A percentile compares a stretch with the other conserved stretches of the same genome.
Evolutionary conservation across 2,888 invertebrate genomes (phyloP).

Genomic region (Drosophila prostipennis): DNA sequence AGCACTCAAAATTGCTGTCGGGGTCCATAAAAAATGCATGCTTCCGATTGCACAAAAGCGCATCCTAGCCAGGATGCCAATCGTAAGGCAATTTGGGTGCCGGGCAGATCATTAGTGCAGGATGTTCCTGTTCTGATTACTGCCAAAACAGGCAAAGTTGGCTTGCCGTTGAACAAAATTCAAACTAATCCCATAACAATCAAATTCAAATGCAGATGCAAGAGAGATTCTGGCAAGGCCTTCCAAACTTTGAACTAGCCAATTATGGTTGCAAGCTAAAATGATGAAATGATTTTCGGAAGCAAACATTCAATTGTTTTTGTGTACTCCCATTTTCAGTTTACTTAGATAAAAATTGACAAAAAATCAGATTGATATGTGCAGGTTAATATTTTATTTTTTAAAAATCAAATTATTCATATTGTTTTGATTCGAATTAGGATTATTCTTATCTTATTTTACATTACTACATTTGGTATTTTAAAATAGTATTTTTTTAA

Average conservation of each 20-base stretch:
- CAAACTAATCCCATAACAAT: constrained; percentile 42
- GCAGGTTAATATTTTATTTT: too few species aligned
- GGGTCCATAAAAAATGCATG: constrained; percentile 1
- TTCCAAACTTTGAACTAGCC: constrained; percentile 1
- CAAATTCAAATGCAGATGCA: constrained; percentile 57
- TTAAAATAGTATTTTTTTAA: too few species aligned
- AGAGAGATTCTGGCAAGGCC: constrained; percentile 8
- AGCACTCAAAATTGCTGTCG: constrained; percentile 16
- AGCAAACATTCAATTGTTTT: neutral
- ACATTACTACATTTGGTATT: too few species aligned
- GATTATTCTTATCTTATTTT: too few species aligned
- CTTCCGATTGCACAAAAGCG: constrained; percentile 14
- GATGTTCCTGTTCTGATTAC: constrained; percentile 25
- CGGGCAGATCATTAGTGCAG: constrained; percentile 28
- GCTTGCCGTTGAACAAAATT: constrained; percentile 13
- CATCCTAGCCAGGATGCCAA: constrained; percentile 16
- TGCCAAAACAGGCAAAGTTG: constrained; percentile 5
- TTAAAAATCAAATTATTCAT: too few species aligned
- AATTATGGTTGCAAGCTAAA: neutral
- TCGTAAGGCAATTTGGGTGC: constrained; percentile 8
- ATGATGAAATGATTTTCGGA: neutral
- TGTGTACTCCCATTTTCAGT: constrained; percentile 31
- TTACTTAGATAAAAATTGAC: too few species aligned
- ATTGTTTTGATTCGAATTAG: too few species aligned
- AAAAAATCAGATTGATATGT: too few species aligned